Evolutionary conservation across 2,797 vertebrate species (phyloP).

Genomic region (Pseudochromis fuscus): DNA sequence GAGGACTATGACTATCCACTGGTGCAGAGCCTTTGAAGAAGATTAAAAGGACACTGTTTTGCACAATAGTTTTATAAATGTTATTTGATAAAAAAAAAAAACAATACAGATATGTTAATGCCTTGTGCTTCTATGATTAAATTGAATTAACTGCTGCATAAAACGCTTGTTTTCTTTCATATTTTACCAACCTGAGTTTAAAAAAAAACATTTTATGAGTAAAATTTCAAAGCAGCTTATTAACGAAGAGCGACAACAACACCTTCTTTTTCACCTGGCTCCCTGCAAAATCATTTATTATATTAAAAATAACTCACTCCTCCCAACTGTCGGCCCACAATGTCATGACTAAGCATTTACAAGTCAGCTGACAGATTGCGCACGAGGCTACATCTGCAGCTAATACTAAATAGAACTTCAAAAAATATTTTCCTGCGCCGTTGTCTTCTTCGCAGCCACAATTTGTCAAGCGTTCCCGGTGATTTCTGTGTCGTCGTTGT

Average conservation of each 20-base stretch:
- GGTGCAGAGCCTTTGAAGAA: conserved; percentile 87
- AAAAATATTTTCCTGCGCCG: conserved; percentile 46
- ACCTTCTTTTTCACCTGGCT: conserved; percentile 13
- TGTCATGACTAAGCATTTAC: conserved; percentile 59
- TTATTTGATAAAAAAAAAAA: conserved; percentile 91
- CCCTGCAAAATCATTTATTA: conserved; percentile 19
- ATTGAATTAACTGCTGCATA: conserved; percentile 89
- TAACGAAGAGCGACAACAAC: conserved; percentile 15
- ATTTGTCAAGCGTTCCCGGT: conserved; percentile 62
- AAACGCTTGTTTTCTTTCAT: conserved; percentile 88
- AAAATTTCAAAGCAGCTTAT: neutral
- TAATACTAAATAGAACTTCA: conserved; percentile 35
- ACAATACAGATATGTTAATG: conserved; percentile 84
- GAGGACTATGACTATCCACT: conserved; percentile 87
- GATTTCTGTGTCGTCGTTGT: conserved; percentile 72
- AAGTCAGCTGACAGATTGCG: conserved; percentile 55
- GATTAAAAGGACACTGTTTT: conserved; percentile 90
- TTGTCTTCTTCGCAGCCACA: conserved; percentile 45
- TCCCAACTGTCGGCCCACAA: conserved; percentile 39
- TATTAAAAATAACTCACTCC: conserved; percentile 1
- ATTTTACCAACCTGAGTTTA: conserved; percentile 28
- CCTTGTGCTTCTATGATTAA: conserved; percentile 99
- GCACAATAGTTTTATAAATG: conserved; percentile 94
- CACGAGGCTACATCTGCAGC: conserved; percentile 44
- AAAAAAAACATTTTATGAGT: neutral